Percentiles rank a stretch among this genome's conserved stretches.
phyloP scores from a whole-genome alignment of 2,888 invertebrate genomes.

The Loripinus fragilis region DNA sequence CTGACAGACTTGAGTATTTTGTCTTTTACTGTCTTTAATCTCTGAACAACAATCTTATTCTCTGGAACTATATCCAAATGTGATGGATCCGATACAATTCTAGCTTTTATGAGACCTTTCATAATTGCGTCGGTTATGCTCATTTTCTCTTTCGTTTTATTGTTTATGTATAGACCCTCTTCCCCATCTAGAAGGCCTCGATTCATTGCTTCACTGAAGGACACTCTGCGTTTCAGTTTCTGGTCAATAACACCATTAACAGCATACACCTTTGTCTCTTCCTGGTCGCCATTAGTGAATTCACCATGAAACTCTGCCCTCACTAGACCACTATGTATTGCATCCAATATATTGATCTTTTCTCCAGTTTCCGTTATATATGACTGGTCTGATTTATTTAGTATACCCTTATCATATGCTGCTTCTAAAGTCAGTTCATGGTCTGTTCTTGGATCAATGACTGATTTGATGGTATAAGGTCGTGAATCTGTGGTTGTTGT shows the following conservation, averaged over 20 bases:
- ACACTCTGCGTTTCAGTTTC: constrained; percentile 68
- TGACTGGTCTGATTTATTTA: constrained; percentile 62
- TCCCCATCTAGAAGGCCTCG: constrained; percentile 75
- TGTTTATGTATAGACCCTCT: constrained; percentile 80
- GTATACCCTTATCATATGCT: constrained; percentile 70
- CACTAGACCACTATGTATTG: constrained; percentile 75
- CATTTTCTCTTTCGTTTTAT: constrained; percentile 73
- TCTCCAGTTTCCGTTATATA: constrained; percentile 73
- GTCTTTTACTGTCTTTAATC: constrained; percentile 72
- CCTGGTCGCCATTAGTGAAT: constrained; percentile 57
- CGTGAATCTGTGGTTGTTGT: constrained; percentile 75
- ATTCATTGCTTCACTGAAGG: constrained; percentile 71
- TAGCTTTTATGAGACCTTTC: constrained; percentile 81
- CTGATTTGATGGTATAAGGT: constrained; percentile 76
- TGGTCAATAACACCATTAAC: constrained; percentile 81
- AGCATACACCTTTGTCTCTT: constrained; percentile 79
- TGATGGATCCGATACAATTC: constrained; percentile 75
- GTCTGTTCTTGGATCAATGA: constrained; percentile 70
- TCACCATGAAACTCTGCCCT: constrained; percentile 72
- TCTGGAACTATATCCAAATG: constrained; percentile 80
- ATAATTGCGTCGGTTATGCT: constrained; percentile 81
- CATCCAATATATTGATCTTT: constrained; percentile 73
- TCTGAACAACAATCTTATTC: constrained; percentile 79
- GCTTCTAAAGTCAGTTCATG: constrained; percentile 62
- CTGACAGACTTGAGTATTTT: constrained; percentile 75